A percentile compares a stretch with the other conserved stretches of the same genome.
phyloP scores from a whole-genome alignment of 2,888 invertebrate species.

The Polymixis lichenea region DNA sequence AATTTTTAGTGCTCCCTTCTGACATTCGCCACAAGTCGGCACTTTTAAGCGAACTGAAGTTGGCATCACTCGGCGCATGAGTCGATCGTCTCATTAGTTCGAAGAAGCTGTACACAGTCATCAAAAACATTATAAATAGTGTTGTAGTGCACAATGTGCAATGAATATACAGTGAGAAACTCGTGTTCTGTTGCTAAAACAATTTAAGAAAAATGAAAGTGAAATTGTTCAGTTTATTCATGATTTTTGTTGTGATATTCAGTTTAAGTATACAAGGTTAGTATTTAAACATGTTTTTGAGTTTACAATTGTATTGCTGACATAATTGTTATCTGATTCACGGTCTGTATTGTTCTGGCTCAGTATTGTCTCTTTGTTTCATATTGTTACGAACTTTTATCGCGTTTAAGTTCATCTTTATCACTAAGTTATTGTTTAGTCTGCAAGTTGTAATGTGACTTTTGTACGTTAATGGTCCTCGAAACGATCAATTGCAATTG shows the following conservation, averaged over 20 bases:
- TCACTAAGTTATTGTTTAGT: constrained; percentile 21
- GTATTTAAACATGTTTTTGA: constrained; percentile 46
- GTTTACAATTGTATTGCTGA: constrained; percentile 22
- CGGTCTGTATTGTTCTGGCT: constrained; percentile 33
- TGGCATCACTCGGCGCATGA: constrained; percentile 37
- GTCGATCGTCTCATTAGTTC: constrained; percentile 54
- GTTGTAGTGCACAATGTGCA: constrained; percentile 41
- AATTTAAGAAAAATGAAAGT: constrained; percentile 61
- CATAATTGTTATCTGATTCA: constrained; percentile 43
- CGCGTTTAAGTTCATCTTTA: constrained; percentile 26
- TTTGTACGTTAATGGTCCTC: not conserved
- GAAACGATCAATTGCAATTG: no score
- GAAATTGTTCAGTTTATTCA: constrained; percentile 42
- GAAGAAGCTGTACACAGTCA: constrained; percentile 46
- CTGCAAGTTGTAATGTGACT: constrained; percentile 11
- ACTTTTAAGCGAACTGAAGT: constrained; percentile 50
- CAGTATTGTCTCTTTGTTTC: constrained; percentile 32
- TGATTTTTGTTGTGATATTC: constrained; percentile 58
- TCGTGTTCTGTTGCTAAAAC: constrained; percentile 3
- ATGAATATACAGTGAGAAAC: constrained; percentile 26
- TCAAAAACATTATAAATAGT: constrained; percentile 50
- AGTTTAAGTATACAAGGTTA: constrained; percentile 62
- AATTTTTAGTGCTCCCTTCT: constrained; percentile 34
- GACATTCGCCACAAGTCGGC: constrained; percentile 49
- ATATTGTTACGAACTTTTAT: constrained; percentile 32